A percentile compares a stretch with the other conserved stretches of the same genome.
These are phyloP conservation scores for Falco cherrug DNA, from an alignment of 2,797 vertebrate species.

Conservation along the genomic window DNA sequence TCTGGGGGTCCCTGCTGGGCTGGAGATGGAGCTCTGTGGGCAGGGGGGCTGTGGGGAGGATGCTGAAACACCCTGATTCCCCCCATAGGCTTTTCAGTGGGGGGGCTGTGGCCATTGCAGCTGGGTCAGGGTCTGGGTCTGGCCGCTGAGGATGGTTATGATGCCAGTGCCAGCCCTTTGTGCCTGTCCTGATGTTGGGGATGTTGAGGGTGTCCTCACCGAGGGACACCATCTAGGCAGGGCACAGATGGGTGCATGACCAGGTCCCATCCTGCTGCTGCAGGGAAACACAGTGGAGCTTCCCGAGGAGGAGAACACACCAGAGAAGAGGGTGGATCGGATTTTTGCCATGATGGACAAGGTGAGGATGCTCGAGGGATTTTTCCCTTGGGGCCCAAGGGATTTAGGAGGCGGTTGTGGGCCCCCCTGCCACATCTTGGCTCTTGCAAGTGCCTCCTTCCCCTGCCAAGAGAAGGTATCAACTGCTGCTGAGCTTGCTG, in stretches of 20 bases:
- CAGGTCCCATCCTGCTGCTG: neutral
- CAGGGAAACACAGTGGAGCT: constrained; percentile 98
- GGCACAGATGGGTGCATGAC: neutral
- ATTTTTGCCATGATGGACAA: constrained; percentile 99
- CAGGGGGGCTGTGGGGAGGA: too few species aligned
- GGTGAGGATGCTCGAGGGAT: constrained; percentile 66
- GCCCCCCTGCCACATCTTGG: neutral
- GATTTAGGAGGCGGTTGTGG: neutral
- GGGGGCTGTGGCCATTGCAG: accelerated
- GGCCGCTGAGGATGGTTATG: neutral
- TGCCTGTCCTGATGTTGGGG: neutral
- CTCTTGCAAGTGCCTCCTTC: neutral
- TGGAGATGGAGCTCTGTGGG: neutral
- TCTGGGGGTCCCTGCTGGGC: neutral
- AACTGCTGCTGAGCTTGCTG: accelerated
- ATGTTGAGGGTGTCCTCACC: neutral
- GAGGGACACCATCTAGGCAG: neutral
- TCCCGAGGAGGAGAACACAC: constrained; percentile 98
- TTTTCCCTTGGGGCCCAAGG: neutral
- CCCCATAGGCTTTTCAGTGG: neutral
- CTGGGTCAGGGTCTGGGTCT: neutral
- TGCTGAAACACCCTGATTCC: neutral
- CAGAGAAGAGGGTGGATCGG: constrained; percentile 95
- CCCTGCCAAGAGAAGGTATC: neutral
- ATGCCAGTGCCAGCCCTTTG: accelerated